Evolutionary conservation across 2,888 invertebrate species (phyloP), one percentile per base, ranked within the genome.

Genomic region (Nebria brevicollis): DNA sequence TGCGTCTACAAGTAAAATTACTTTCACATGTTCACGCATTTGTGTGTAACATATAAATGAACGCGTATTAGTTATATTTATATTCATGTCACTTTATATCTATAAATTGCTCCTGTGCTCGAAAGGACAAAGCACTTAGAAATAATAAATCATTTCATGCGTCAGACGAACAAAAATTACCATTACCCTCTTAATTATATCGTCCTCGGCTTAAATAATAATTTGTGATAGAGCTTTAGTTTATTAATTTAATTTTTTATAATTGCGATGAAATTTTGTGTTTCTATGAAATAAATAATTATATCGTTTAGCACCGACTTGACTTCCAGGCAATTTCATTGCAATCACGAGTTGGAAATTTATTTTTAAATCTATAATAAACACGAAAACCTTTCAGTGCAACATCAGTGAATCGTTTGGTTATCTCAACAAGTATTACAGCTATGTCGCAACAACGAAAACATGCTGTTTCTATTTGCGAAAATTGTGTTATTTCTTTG

Each of bases 11-110:
- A 54, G 54, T 54, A 54, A 54, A 54, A 54, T 54, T 54, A 13
- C 54, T 54, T 2, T 54, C 54, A 54, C 4, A 54, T 54, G 54
- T 54, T 54, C 54, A 54, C 54, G 54, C 54, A 54, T 54, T 66
- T 66, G 66, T 70, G 6, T 34, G 34, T 34, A 34, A 34, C 34
- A 34, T 66, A 66, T 66, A 66, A 26, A 70, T 20, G 25, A 70
- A 70, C 70, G 70, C 34, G 34, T 70, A 70, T 70, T 70, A 70
- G 4, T 34, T 34, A 25, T 25, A 26, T 70, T 34, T 34, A 25
- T 25, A 25, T 34, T 20, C 70, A 34, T 70, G 70, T 70, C 70
- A 70, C 70, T 70, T 70, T n/a, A 10, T 70, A 13, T 70, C 70
- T 70, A 70, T 70, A 70, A 70, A 70, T 70, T 70, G 13, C 70